Evolutionary conservation across 2,888 invertebrate species (phyloP).

Genomic region (Fabriciana adippe): DNA sequence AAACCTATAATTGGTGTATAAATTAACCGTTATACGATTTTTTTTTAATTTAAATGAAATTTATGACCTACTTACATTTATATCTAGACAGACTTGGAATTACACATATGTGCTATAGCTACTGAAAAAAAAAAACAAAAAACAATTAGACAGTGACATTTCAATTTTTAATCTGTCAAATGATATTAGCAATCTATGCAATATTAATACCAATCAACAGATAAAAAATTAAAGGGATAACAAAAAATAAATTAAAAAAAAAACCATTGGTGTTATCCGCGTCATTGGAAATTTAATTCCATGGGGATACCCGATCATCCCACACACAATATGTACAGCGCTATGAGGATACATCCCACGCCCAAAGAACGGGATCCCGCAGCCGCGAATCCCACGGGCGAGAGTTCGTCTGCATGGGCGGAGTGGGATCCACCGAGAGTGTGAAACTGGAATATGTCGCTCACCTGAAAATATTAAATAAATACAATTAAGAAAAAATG

Average conservation of each 20-base stretch:
- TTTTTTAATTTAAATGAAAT: constrained; percentile 17
- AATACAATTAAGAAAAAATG: not conserved
- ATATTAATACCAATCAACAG: not conserved
- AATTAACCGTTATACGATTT: constrained; percentile 40
- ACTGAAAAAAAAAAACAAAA: constrained; percentile 4
- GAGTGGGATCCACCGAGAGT: constrained; percentile 83
- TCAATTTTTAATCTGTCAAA: constrained; percentile 8
- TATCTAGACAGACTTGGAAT: constrained; percentile 32
- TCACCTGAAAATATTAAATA: constrained; percentile 73
- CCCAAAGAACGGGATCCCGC: constrained; percentile 49
- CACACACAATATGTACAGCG: constrained; percentile 52
- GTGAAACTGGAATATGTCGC: constrained; percentile 88
- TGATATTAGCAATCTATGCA: not conserved
- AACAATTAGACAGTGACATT: not conserved
- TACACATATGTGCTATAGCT: constrained; percentile 21
- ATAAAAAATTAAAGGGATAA: not conserved
- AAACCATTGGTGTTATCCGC: constrained; percentile 20
- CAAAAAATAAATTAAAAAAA: not conserved
- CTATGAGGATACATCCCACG: constrained; percentile 42
- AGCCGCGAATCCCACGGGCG: constrained; percentile 62
- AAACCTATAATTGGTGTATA: constrained; percentile 34
- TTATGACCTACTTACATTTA: constrained; percentile 28
- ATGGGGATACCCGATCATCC: constrained; percentile 46
- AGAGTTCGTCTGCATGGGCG: constrained; percentile 71
- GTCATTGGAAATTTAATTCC: constrained; percentile 28